phyloP scores from a whole-genome alignment of 2,113 vertebrate species.

The Arenaria interpres region DNA sequence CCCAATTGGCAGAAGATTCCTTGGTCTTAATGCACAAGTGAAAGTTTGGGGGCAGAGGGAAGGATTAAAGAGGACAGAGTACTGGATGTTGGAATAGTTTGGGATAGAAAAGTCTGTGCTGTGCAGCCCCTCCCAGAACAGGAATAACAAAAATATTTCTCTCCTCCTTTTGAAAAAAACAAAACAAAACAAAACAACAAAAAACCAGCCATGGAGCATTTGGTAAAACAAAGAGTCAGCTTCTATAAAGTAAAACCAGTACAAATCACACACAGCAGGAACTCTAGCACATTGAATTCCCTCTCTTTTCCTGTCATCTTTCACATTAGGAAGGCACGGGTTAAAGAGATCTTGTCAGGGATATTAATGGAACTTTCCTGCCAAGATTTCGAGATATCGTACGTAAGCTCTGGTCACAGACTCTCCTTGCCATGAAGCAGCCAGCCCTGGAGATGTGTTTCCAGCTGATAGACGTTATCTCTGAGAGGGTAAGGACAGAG shows the following conservation, averaged over 20 bases:
- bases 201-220: rapidly evolving
- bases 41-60: background rate
- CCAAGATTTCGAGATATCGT: background rate
- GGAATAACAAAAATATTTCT: background rate
- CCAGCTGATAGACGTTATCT: conserved; percentile 19
- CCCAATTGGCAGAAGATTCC: background rate
- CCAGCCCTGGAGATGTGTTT: background rate
- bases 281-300: background rate
- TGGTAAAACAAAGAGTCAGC: background rate
- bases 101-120: background rate
- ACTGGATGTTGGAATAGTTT: background rate
- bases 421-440: background rate
- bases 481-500: background rate
- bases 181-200: background rate
- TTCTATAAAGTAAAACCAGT: background rate
- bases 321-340: conserved; percentile 6
- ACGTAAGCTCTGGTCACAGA: background rate
- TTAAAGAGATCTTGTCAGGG: conserved; percentile 6
- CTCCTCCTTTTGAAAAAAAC: background rate
- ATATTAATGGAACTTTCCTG: background rate
- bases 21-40: background rate
- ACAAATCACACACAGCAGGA: background rate
- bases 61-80: background rate
- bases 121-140: background rate
- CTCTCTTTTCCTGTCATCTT: background rate